Conservation (phyloP, 2,888 invertebrate genomes). For the Brachyptera risi region DNA sequence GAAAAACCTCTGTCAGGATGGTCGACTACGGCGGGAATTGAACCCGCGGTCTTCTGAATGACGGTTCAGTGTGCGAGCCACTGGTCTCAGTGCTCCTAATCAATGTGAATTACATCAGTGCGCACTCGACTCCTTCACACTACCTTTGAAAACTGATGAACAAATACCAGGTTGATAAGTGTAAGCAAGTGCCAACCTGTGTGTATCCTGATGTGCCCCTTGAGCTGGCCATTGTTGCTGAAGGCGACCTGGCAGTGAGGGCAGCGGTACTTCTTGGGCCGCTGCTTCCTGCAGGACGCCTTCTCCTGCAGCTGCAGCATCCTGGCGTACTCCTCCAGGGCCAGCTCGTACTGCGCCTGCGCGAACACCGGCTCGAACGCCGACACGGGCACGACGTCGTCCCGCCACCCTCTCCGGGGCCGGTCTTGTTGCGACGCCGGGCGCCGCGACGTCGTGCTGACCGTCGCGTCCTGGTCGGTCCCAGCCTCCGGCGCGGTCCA, state of each 20-base stretch:
- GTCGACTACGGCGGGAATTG: too few relatives aligned
- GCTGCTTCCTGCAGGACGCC: slow-evolving; percentile 36
- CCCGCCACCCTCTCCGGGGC: too few relatives aligned
- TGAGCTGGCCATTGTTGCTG: slow-evolving; percentile 90
- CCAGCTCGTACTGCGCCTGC: slow-evolving; percentile 8
- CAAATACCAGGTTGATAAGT: too few relatives aligned
- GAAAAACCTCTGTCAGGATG: too few relatives aligned
- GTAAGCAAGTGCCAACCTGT: slow-evolving; percentile 63
- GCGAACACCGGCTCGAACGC: too few relatives aligned
- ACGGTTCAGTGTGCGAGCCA: too few relatives aligned
- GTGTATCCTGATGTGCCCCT: slow-evolving; percentile 87
- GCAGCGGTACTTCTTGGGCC: slow-evolving; percentile 45
- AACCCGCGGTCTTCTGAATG: too few relatives aligned
- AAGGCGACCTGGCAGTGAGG: slow-evolving; percentile 84
- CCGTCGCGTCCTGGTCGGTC: slow-evolving; percentile 20
- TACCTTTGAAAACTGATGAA: too few relatives aligned
- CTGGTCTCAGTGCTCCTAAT: too few relatives aligned
- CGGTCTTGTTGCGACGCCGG: background rate
- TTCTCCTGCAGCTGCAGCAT: slow-evolving; percentile 20
- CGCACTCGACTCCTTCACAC: too few relatives aligned
- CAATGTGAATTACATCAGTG: too few relatives aligned
- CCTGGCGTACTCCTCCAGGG: slow-evolving; percentile 26
- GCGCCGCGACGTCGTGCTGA: slow-evolving; percentile 23
- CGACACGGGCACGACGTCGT: too few relatives aligned
- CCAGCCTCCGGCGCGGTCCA: slow-evolving; percentile 20